Evolutionary conservation across 2,888 invertebrate species (phyloP), one percentile per base, ranked within the genome.

Genomic region (Gisinianus flammeolus): DNA sequence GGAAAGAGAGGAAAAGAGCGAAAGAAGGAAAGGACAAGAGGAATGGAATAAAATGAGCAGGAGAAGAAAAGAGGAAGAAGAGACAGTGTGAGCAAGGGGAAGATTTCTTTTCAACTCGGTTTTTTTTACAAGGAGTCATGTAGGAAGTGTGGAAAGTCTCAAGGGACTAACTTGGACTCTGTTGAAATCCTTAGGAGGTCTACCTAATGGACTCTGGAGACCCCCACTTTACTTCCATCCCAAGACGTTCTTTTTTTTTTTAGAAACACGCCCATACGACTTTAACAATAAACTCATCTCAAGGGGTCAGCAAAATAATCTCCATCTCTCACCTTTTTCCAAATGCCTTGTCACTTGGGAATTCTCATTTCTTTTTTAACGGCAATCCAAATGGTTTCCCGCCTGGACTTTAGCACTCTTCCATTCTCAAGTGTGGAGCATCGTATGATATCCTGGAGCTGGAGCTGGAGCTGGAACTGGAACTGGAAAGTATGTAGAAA

Each of bases 111-210:
- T 72, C 72, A 31, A 58, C 72, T 58, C 22, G 24, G 31, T 16
- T 54, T 72, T 69, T 44, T 72, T 72, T 72, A 76, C 31, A 33
- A 62, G n/a, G 66, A 52, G 56, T 64, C 66, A 16, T 52, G 26
- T 56, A 33, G 31, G 33, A 67, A 76, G 22, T 76, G 68, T 67
- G 76, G 68, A 67, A 31, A 44, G 19, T 68, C 76, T 54, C 76
- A 54, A 54, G 76, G 76, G 76, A 76, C 75, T 35, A 58, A 62
- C 64, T 74, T n/a, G 33, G 35, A 67, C 66, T 44, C 66, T 44
- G 31, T 52, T 44, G 30, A 44, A 76, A 76, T 54, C 76, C 76
- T 76, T 76, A 68, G 76, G 76, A 76, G 76, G 76, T 76, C 76
- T 31, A 22, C 19, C 68, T 68, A 76, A 68, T 66, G 66, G 76